A percentile compares a stretch with the other conserved stretches of the same genome.
phyloP scores from a whole-genome alignment of 2,888 invertebrate genomes.

The Balanococcus diminutus region DNA sequence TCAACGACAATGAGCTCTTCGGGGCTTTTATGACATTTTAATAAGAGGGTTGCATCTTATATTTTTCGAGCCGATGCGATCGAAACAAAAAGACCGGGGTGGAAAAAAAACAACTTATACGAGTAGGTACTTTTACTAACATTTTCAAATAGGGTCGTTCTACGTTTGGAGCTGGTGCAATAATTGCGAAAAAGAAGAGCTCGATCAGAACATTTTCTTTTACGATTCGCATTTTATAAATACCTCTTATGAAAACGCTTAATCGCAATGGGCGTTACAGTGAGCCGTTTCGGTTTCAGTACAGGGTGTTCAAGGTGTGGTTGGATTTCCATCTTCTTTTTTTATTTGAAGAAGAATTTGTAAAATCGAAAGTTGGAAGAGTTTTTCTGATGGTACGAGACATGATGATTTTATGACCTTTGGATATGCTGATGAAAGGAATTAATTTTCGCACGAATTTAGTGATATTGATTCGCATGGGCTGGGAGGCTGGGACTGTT shows the following conservation, averaged over 20 bases:
- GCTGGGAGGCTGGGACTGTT: no score
- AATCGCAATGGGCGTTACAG: conserved; percentile 19
- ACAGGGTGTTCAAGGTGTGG: conserved; percentile 7
- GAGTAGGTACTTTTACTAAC: background rate
- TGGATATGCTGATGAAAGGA: no score
- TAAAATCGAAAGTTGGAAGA: background rate
- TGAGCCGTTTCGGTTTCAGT: background rate
- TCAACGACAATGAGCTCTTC: conserved; percentile 39
- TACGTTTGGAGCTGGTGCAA: conserved; percentile 11
- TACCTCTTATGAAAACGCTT: conserved; percentile 40
- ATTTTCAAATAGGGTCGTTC: background rate
- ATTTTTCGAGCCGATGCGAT: conserved; percentile 1
- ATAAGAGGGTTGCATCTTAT: conserved; percentile 36
- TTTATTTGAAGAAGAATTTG: background rate
- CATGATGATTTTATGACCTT: no score
- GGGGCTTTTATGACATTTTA: conserved; percentile 38
- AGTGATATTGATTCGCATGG: no score
- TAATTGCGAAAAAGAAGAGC: conserved; percentile 30
- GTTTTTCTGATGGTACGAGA: no score
- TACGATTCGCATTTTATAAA: conserved; percentile 35
- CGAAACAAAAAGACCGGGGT: background rate
- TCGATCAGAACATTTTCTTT: conserved; percentile 24
- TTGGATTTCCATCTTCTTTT: background rate
- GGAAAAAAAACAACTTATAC: conserved; percentile 12
- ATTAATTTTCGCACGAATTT: no score